Evolutionary conservation across 2,797 vertebrate species (phyloP), one percentile per base, ranked within the genome.

Genomic region (Perodicticus potto): DNA sequence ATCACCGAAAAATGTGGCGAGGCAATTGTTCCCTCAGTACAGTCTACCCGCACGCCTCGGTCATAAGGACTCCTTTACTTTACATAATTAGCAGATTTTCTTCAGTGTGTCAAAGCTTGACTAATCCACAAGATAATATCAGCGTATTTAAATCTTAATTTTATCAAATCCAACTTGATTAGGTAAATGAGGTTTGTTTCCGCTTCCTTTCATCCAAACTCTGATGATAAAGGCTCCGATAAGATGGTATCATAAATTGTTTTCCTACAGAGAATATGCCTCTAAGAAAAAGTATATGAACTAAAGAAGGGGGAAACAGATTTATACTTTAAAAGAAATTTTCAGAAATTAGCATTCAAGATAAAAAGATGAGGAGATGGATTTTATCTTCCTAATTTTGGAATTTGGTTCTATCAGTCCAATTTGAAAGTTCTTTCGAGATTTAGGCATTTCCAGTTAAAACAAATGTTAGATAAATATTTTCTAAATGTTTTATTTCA

Each of bases 111-210:
- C 87, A 89, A 92, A 96, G 32, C 84, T 95, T 94, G 76, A 96
- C 65, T 95, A 97, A 97, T 25, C 25, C 3, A 74, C 4, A n/a
- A 98, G 96, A 98, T 97, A 98, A 97, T 5, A 90, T 93, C 76
- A 87, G 69, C 29, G 65, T 87, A 93, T 67, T 86, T 73, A 95
- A 97, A 96, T 98, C 85, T 96, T 93, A 23, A 67, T 96, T 94
- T 95, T 0, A 13, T 93, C 92, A 96, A 94, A 96, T 97, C 86
- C 10, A 0, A 97, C 96, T 95, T 90, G 84, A 97, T 98, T 96
- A 8, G 53, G 45, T 95, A 98, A 98, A 89, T 95, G 83, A 97
- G 87, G 88, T 97, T 98, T 96, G 85, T 93, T 98, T 98, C 74
- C 86, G 92, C 76, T 97, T 98, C 82, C 96, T 98, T 97, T 97